Evolutionary conservation across 2,888 invertebrate species (phyloP).

Genomic region (Resseliella maxima): DNA sequence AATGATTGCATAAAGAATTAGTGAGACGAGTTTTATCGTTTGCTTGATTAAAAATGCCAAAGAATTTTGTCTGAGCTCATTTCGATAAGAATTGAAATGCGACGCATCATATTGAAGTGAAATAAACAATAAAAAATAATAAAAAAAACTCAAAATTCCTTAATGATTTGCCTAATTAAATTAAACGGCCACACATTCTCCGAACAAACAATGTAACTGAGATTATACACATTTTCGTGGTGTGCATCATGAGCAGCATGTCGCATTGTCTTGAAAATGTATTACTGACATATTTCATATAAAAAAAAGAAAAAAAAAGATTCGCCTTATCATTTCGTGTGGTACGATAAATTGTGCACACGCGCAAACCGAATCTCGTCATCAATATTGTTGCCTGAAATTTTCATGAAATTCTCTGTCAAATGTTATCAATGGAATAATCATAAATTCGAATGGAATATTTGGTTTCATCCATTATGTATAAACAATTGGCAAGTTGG

Average conservation of each 20-base stretch:
- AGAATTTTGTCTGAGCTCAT: background rate
- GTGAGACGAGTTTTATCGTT: background rate
- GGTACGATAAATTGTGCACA: slow-evolving; percentile 53
- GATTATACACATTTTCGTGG: background rate
- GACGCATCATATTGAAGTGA: no score
- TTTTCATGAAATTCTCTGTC: background rate
- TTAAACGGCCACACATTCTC: background rate
- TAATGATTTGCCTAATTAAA: slow-evolving; percentile 8
- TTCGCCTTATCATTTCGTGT: slow-evolving; percentile 32
- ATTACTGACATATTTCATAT: background rate
- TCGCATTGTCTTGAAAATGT: background rate
- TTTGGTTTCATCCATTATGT: background rate
- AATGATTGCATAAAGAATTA: no score
- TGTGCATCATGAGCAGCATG: background rate
- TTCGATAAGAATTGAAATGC: background rate
- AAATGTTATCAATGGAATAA: slow-evolving; percentile 33
- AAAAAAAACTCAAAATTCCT: background rate
- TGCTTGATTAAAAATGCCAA: background rate
- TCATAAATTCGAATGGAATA: background rate
- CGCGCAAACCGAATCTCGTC: slow-evolving; percentile 31
- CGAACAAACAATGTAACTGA: background rate
- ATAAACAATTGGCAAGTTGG: no score
- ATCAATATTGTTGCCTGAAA: background rate
- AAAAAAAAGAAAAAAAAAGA: no score
- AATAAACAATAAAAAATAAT: no score